These are phyloP conservation scores for Diabrotica virgifera DNA, from an alignment of 1,140 invertebrate species.

Conservation along the genomic window DNA sequence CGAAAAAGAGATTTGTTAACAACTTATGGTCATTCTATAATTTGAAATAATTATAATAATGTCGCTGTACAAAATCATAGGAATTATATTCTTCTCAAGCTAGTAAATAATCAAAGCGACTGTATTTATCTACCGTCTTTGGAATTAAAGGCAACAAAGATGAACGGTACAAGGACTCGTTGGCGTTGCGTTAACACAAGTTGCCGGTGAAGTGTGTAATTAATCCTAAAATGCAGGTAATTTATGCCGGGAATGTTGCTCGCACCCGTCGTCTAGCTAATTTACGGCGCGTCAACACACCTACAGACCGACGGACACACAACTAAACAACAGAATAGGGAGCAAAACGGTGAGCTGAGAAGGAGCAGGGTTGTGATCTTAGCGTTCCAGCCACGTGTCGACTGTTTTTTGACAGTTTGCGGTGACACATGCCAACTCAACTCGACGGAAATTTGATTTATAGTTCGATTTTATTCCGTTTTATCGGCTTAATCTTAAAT, in stretches of 20 bases:
- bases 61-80: too few species aligned
- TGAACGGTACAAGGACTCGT: slow-evolving; percentile 9
- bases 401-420: slow-evolving; percentile 8
- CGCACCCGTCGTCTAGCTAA: slow-evolving; percentile 47
- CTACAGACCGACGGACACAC: slow-evolving; percentile 15
- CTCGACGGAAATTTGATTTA: background rate
- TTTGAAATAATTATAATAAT: too few species aligned
- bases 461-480: too few species aligned
- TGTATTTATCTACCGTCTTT: background rate
- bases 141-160: slow-evolving; percentile 8
- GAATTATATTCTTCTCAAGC: too few species aligned
- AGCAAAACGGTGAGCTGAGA: background rate
- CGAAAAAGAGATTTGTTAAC: too few species aligned
- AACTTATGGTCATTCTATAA: too few species aligned
- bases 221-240: slow-evolving; percentile 52
- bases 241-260: slow-evolving; percentile 51
- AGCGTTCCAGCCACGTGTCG: background rate
- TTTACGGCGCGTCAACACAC: slow-evolving; percentile 48
- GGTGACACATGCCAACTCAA: slow-evolving; percentile 14
- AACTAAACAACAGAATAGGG: background rate
- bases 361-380: background rate
- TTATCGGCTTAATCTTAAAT: background rate
- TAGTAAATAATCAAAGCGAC: too few species aligned
- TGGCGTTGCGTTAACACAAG: slow-evolving; percentile 20
- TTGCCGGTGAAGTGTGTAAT: slow-evolving; percentile 48